Base-by-base conservation (phyloP, 2,113 vertebrate genomes). In the Embiotoca jacksoni region DNA sequence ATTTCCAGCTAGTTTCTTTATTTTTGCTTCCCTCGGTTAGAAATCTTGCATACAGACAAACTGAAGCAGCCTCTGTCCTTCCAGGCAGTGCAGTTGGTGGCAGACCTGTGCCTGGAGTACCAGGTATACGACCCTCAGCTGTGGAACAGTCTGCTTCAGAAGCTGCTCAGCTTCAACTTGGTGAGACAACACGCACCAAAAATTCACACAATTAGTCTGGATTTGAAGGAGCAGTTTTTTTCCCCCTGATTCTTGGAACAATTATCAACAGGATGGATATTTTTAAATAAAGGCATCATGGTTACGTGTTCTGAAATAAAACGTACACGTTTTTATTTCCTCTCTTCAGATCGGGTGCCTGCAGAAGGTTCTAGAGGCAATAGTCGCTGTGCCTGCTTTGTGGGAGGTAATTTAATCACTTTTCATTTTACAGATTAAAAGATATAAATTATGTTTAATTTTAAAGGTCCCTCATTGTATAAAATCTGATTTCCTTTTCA, bases 121-220 rank as follows among this genome's bases (percentile, higher is more conserved):
- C 90, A 92, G 81, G 95, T 99, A 1, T 96, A 96, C 1, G 97
- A 99, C 71, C 78, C 93, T 32, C 96, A 96, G 66, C 94, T 99
- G 50, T 99, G 98, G 98, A 97, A 97, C 46, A 95, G 94, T 49
- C 89, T 99, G 3, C 87, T 99, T 10, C 98, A 99, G 90, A 99
- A 99, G 84, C 94, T 99, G 52, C 92, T 98, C 5, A 85, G 92
- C 47, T 98, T 99, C 89, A 97, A 94, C 31, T 93, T 97, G 97
- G 98, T 99, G 90, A 93, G 94, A 0, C 5, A 8, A 58, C 0
- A 0, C 37, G n/a, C 31, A 53, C 8, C 9, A 65, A 14, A 31
- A 47, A 39, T 35, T 61, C 2, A 31, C n/a, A 46, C 30, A 52
- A 3, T 44, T n/a, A 6, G 7, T 35, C 47, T 66, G 49, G 49